Conservation (phyloP, 23 tunicate species). For the Botrylloides violaceus region DNA sequence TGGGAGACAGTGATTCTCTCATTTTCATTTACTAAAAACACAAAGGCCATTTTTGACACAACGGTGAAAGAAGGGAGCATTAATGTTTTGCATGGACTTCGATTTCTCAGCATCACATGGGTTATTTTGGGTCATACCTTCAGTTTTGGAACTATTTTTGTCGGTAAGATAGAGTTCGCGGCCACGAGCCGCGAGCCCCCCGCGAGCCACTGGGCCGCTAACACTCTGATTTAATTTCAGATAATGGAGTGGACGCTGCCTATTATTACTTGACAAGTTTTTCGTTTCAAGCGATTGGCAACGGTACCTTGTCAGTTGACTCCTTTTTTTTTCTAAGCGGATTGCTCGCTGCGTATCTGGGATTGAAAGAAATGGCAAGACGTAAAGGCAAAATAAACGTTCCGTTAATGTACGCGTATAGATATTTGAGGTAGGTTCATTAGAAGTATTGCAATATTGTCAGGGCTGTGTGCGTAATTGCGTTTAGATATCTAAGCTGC, state of each 20-base stretch:
- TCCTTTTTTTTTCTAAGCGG: constrained; percentile 90
- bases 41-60: constrained; percentile 44
- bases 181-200: too few species aligned
- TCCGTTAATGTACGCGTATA: constrained; percentile 49
- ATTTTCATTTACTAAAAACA: constrained; percentile 66
- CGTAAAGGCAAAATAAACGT: constrained; percentile 64
- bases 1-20: constrained; percentile 10
- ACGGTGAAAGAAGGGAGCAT: constrained; percentile 55
- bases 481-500: too few species aligned
- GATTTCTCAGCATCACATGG: constrained; percentile 93
- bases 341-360: constrained; percentile 72
- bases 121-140: constrained; percentile 82
- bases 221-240: constrained; percentile 12
- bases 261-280: constrained; percentile 22
- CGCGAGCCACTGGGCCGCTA: too few species aligned
- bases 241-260: constrained; percentile 20
- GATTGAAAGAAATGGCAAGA: constrained; percentile 49
- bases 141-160: constrained; percentile 13
- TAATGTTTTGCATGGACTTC: constrained; percentile 75
- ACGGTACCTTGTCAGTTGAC: constrained; percentile 76
- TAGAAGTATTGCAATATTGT: background rate
- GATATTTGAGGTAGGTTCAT: constrained; percentile 57
- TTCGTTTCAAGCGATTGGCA: constrained; percentile 45
- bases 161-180: too few species aligned
- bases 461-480: background rate